These are phyloP conservation scores for Alloscopus bannaensis DNA, from an alignment of 2,888 invertebrate genomes.

Conservation along the genomic window DNA sequence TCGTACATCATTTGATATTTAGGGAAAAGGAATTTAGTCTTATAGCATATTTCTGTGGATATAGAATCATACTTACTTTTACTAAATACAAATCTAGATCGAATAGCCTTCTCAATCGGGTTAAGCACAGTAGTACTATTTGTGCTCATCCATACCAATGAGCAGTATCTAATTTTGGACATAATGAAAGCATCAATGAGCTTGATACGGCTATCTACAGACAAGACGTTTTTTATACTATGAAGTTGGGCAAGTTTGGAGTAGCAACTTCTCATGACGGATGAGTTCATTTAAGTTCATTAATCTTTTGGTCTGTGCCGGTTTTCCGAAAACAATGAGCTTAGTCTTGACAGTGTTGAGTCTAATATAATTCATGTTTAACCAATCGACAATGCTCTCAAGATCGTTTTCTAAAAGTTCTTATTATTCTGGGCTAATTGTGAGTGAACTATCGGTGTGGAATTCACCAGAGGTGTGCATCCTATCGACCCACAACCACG, in stretches of 20 bases:
- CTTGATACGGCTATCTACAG: background rate
- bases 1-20: background rate
- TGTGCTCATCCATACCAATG: constrained; percentile 17
- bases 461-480: no score
- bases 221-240: background rate
- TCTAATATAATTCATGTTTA: constrained; percentile 39
- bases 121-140: background rate
- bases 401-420: constrained; percentile 33
- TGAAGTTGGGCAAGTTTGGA: constrained; percentile 13
- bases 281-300: background rate
- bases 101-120: constrained; percentile 12
- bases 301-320: background rate
- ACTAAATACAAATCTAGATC: constrained; percentile 6
- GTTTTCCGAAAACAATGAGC: constrained; percentile 39
- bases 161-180: constrained; percentile 23
- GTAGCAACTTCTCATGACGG: constrained; percentile 30
- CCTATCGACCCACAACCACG: no score
- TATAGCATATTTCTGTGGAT: background rate
- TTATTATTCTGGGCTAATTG: no score
- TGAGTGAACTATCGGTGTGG: no score
- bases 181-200: constrained; percentile 27
- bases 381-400: constrained; percentile 17
- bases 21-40: background rate
- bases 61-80: constrained; percentile 31
- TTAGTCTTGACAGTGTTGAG: constrained; percentile 48